Percentiles rank a stretch among this genome's conserved stretches.
Conservation (phyloP, 2,113 vertebrate genomes). For the Amphilophus citrinellus region DNA sequence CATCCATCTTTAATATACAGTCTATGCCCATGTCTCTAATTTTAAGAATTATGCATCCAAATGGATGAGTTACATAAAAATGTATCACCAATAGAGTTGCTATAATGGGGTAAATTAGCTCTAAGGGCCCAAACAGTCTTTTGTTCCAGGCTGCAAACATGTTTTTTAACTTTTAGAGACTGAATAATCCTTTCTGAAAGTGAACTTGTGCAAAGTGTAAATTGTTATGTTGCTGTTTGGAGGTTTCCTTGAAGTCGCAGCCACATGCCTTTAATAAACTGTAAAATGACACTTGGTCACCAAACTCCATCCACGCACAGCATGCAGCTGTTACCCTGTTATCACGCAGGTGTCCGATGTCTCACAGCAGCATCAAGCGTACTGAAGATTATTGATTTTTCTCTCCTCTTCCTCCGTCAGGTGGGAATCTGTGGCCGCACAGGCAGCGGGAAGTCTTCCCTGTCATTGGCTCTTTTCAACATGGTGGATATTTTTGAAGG, state of each 20-base stretch:
- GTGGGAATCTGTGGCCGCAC: constrained; percentile 98
- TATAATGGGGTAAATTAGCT: no score
- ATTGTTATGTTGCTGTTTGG: not conserved
- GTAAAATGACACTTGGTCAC: not conserved
- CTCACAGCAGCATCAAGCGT: constrained; percentile 20
- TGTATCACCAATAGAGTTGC: no score
- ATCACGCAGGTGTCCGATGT: constrained; percentile 44
- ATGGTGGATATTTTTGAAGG: constrained; percentile 99
- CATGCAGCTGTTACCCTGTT: constrained; percentile 17
- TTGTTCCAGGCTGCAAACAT: no score
- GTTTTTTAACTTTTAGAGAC: no score
- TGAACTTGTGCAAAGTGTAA: not conserved
- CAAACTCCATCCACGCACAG: not conserved
- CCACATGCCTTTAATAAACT: not conserved
- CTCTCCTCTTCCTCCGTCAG: constrained; percentile 67
- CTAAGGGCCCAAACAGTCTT: no score
- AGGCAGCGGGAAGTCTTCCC: constrained; percentile 96
- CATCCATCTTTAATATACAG: not conserved
- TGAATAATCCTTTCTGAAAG: not conserved
- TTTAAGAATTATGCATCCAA: not conserved
- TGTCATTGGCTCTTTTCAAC: constrained; percentile 97
- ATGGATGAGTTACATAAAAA: not conserved
- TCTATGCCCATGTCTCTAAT: not conserved
- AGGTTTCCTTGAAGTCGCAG: constrained; percentile 37
- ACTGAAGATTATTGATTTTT: not conserved